phyloP scores from a whole-genome alignment of 1,140 invertebrate species.

The Drosophila pachea region DNA sequence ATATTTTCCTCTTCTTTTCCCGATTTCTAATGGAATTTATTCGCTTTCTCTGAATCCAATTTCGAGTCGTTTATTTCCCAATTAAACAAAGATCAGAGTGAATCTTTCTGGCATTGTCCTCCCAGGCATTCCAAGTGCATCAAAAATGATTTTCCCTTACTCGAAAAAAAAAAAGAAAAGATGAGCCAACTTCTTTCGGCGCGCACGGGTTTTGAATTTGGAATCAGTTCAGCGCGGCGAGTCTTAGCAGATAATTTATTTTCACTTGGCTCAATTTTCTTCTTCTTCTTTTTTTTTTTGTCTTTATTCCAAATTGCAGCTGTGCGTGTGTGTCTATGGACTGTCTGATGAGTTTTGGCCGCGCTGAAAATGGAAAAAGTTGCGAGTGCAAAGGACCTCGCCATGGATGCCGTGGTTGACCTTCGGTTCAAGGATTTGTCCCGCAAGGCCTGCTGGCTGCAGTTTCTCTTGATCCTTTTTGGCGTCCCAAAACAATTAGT shows the following conservation, averaged over 20 bases:
- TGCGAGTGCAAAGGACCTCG: constrained; percentile 28
- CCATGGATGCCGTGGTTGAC: background rate
- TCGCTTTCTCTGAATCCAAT: too few species aligned
- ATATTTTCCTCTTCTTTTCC: too few species aligned
- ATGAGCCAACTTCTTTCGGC: background rate
- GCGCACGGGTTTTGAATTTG: constrained; percentile 27
- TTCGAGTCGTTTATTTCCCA: too few species aligned
- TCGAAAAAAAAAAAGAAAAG: too few species aligned
- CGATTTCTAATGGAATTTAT: too few species aligned
- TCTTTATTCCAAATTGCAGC: background rate
- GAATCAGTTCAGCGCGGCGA: constrained; percentile 15
- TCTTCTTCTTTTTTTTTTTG: background rate
- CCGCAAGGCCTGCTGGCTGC: constrained; percentile 9
- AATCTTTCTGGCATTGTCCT: too few species aligned
- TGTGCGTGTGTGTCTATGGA: background rate
- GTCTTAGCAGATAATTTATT: background rate
- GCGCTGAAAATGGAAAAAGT: constrained; percentile 3
- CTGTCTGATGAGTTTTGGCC: constrained; percentile 26
- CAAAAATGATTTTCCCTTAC: too few species aligned
- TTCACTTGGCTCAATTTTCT: background rate
- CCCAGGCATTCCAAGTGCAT: too few species aligned
- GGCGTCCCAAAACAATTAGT: constrained; percentile 54
- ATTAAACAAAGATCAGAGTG: too few species aligned
- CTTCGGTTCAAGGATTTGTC: constrained; percentile 36
- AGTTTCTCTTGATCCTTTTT: background rate